phyloP scores from a whole-genome alignment of 2,113 vertebrate genomes.

The Embiotoca jacksoni region DNA sequence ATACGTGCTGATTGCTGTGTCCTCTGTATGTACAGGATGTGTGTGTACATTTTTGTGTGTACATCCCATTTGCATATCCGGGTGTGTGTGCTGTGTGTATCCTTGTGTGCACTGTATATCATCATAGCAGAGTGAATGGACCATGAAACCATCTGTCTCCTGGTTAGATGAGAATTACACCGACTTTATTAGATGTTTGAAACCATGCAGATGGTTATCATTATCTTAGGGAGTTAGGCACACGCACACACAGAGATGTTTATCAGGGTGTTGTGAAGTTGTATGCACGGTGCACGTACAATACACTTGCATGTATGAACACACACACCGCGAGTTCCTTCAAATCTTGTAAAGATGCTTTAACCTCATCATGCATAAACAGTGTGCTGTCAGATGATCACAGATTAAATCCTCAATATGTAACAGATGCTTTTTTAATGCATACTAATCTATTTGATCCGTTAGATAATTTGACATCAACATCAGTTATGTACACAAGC shows the following conservation, averaged over 20 bases:
- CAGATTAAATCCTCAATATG: neutral
- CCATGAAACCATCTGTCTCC: slow-evolving; percentile 78
- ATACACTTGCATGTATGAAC: slow-evolving; percentile 18
- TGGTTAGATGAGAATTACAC: slow-evolving; percentile 76
- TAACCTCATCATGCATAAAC: slow-evolving; percentile 12
- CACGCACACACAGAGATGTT: slow-evolving; percentile 56
- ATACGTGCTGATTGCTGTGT: neutral
- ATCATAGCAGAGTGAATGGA: slow-evolving; percentile 68
- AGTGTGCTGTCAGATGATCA: slow-evolving; percentile 2
- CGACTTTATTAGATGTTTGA: slow-evolving; percentile 78
- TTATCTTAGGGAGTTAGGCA: slow-evolving; percentile 66
- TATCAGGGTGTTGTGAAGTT: slow-evolving; percentile 54
- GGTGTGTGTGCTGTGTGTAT: slow-evolving; percentile 26
- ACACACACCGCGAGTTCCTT: neutral
- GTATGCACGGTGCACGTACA: slow-evolving; percentile 6
- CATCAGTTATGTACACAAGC: slow-evolving; percentile 9
- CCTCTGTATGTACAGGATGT: slow-evolving; percentile 14
- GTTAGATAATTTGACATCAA: slow-evolving; percentile 1
- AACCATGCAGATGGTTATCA: slow-evolving; percentile 78
- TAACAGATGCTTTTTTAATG: slow-evolving; percentile 30
- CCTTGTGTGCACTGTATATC: slow-evolving; percentile 46
- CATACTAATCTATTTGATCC: slow-evolving; percentile 25
- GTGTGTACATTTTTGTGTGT: neutral
- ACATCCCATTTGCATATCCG: neutral
- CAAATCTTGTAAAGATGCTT: neutral